Evolutionary conservation across 2,797 vertebrate species (phyloP).

Genomic region (Prunella strophiata): DNA sequence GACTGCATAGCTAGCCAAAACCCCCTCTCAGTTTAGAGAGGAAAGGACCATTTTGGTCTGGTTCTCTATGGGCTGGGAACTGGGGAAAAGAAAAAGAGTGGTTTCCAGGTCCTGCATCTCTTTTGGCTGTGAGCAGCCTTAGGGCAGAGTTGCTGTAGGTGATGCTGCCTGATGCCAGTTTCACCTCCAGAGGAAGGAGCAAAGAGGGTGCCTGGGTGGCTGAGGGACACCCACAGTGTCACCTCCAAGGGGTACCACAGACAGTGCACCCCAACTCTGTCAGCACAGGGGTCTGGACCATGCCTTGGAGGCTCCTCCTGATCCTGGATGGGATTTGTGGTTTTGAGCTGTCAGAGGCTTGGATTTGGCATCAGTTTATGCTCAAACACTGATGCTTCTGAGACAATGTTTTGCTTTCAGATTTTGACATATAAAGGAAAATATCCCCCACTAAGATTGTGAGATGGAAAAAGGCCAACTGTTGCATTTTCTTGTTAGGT

Average conservation of each 20-base stretch:
- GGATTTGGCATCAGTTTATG: neutral
- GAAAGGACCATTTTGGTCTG: neutral
- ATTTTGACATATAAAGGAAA: constrained; percentile 20
- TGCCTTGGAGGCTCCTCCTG: neutral
- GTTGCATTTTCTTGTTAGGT: constrained; percentile 17
- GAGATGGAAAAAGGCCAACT: constrained; percentile 43
- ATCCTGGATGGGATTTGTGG: neutral
- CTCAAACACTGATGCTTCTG: neutral
- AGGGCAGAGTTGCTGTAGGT: neutral
- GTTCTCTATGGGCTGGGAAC: neutral
- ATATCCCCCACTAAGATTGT: neutral
- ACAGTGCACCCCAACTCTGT: neutral
- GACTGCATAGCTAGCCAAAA: neutral
- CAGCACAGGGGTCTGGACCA: rapidly evolving
- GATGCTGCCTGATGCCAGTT: neutral
- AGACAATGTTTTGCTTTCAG: constrained; percentile 44
- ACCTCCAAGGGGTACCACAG: neutral
- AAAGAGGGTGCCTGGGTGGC: neutral
- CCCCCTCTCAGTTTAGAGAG: neutral
- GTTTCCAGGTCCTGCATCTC: rapidly evolving
- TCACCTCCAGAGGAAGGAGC: neutral
- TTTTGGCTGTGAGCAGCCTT: neutral
- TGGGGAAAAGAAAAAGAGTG: neutral
- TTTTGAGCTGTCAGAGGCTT: neutral
- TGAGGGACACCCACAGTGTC: neutral